These are phyloP conservation scores for Microchirus variegatus DNA, from an alignment of 2,797 vertebrate genomes.

Conservation along the genomic window DNA sequence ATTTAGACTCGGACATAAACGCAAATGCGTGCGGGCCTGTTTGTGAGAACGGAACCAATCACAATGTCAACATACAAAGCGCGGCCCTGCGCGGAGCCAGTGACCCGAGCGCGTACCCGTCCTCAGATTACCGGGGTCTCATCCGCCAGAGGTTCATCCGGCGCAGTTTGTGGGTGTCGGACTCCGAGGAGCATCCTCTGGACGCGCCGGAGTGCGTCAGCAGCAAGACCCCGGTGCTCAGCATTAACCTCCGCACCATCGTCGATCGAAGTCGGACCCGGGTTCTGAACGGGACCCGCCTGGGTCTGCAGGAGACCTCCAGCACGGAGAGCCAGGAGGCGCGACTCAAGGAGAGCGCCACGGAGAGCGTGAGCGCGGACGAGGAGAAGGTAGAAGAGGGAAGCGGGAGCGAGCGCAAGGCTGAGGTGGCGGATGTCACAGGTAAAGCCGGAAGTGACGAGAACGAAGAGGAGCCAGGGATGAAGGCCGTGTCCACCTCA, in stretches of 20 bases:
- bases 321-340: conserved; percentile 67
- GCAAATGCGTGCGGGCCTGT: conserved; percentile 68
- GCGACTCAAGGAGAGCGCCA: conserved; percentile 53
- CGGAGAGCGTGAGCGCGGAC: conserved; percentile 59
- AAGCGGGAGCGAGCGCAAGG: conserved; percentile 65
- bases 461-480: conserved; percentile 95
- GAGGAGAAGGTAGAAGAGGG: conserved; percentile 68
- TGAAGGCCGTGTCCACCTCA: conserved; percentile 96
- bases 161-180: conserved; percentile 90
- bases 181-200: conserved; percentile 87
- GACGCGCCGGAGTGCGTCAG: conserved; percentile 83
- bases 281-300: conserved; percentile 54
- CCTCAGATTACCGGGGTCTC: conserved; percentile 79
- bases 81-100: conserved; percentile 77
- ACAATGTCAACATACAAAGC: conserved; percentile 77
- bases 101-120: conserved; percentile 78
- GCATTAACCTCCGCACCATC: conserved; percentile 83
- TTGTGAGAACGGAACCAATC: conserved; percentile 76
- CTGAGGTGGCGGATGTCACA: conserved; percentile 71
- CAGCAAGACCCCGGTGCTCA: conserved; percentile 76
- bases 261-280: conserved; percentile 78
- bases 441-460: conserved; percentile 85
- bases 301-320: conserved; percentile 54
- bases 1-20: conserved; percentile 73
- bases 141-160: conserved; percentile 92